Conservation (phyloP, 2,113 vertebrate genomes). For the Fulmarus glacialis region DNA sequence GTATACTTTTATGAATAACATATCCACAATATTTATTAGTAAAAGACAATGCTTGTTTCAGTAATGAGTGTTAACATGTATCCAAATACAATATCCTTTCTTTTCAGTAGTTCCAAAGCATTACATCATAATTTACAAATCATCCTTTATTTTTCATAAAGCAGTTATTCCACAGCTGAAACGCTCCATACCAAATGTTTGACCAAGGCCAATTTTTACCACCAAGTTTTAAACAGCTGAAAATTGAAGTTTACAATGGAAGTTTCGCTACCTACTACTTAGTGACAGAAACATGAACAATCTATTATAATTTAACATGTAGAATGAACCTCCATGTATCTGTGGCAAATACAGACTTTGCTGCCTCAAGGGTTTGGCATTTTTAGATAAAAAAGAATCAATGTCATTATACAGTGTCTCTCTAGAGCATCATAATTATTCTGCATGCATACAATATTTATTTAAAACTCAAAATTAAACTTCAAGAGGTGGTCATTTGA, state of each 20-base stretch:
- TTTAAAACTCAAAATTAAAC: slow-evolving; percentile 90
- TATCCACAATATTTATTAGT: background rate
- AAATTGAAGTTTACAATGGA: slow-evolving; percentile 62
- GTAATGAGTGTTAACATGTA: background rate
- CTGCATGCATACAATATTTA: slow-evolving; percentile 97
- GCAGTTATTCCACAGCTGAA: background rate
- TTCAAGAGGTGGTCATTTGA: slow-evolving; percentile 95
- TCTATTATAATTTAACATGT: slow-evolving; percentile 64
- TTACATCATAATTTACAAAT: background rate
- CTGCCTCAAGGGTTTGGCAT: slow-evolving; percentile 77
- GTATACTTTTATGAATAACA: background rate
- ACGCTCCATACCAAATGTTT: background rate
- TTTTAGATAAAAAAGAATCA: slow-evolving; percentile 88
- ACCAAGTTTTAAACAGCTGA: slow-evolving; percentile 32
- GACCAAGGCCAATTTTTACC: background rate
- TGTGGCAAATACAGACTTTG: slow-evolving; percentile 69
- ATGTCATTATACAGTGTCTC: slow-evolving; percentile 82
- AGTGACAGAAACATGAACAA: slow-evolving; percentile 19
- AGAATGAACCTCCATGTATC: slow-evolving; percentile 60
- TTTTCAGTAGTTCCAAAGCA: background rate
- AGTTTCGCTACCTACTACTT: background rate
- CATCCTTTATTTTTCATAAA: background rate
- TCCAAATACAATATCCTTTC: background rate
- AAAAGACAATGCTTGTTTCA: background rate
- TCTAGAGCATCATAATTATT: slow-evolving; percentile 87